A percentile compares a stretch with the other conserved stretches of the same genome.
These are phyloP conservation scores for Anguilla japonica DNA, from an alignment of 2,113 vertebrate genomes.

Conservation along the genomic window DNA sequence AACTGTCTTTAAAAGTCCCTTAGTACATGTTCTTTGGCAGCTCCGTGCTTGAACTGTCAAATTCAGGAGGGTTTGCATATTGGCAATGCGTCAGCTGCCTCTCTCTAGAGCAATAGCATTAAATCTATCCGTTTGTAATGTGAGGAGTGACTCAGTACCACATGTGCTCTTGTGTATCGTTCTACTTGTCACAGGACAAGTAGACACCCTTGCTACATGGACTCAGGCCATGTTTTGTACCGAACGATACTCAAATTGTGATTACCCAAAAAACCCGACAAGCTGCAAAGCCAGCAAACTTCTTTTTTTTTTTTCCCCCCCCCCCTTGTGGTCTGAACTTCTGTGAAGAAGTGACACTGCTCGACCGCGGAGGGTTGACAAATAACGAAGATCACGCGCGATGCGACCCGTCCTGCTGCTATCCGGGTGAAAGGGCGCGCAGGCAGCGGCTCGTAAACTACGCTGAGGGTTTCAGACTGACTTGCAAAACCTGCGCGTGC, in stretches of 20 bases:
- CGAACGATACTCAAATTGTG: not conserved
- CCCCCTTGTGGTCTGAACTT: not conserved
- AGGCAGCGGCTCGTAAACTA: not conserved
- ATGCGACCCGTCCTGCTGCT: not conserved
- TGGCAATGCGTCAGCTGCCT: not conserved
- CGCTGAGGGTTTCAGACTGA: not conserved
- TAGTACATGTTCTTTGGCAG: not conserved
- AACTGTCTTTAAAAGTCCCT: not conserved
- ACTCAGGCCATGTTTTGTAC: not conserved
- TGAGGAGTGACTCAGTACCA: not conserved
- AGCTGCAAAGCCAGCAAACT: not conserved
- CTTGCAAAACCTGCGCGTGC: not conserved
- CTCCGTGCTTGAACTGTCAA: not conserved
- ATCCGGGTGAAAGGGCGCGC: not conserved
- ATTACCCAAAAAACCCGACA: not conserved
- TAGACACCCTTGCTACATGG: too few relatives aligned
- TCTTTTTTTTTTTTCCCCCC: too few relatives aligned
- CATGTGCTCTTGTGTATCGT: not conserved
- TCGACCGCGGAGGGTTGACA: not conserved
- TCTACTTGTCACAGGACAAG: not conserved
- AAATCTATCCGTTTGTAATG: too few relatives aligned
- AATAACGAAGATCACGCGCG: not conserved
- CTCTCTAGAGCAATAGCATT: too few relatives aligned
- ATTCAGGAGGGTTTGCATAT: not conserved
- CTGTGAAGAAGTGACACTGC: not conserved